Percentiles rank a stretch among this genome's conserved stretches.
Conservation (phyloP, 2,797 vertebrate species). For the Gallinago stenura region DNA sequence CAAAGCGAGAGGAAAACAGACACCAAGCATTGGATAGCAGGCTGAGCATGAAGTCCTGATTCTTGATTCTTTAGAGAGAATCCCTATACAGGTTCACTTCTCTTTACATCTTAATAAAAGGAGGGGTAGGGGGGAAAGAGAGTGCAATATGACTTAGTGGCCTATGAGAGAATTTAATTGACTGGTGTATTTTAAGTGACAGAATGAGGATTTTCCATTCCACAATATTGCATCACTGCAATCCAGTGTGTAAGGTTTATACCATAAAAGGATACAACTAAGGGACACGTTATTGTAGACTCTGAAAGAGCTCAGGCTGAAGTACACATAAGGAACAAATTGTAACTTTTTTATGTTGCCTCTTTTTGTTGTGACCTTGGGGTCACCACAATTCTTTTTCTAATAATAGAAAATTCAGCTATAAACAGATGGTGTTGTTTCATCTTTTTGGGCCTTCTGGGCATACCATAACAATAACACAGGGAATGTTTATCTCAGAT, state of each 20-base stretch:
- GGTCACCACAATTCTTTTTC: background rate
- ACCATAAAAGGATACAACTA: background rate
- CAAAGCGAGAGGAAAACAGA: background rate
- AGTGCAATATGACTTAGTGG: background rate
- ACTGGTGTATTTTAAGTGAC: background rate
- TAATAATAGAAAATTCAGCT: conserved; percentile 27
- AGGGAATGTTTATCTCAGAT: conserved; percentile 11
- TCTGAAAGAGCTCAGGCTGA: background rate
- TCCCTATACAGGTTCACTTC: background rate
- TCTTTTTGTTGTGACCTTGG: background rate
- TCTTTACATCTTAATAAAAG: background rate
- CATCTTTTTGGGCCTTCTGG: conserved; percentile 26
- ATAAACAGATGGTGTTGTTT: conserved; percentile 21
- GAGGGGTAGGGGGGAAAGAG: background rate
- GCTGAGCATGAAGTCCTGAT: background rate
- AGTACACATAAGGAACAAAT: background rate
- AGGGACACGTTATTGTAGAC: background rate
- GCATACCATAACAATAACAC: conserved; percentile 15
- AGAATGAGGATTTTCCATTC: background rate
- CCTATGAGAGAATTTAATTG: background rate
- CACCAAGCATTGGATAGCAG: fast-evolving
- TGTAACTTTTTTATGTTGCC: background rate
- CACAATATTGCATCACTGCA: background rate
- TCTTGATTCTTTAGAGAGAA: background rate
- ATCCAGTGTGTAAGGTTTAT: background rate